A percentile compares a stretch with the other conserved stretches of the same genome.
These are phyloP conservation scores for Eulemur macaco DNA, from an alignment of 2,113 vertebrate genomes.

Conservation along the genomic window DNA sequence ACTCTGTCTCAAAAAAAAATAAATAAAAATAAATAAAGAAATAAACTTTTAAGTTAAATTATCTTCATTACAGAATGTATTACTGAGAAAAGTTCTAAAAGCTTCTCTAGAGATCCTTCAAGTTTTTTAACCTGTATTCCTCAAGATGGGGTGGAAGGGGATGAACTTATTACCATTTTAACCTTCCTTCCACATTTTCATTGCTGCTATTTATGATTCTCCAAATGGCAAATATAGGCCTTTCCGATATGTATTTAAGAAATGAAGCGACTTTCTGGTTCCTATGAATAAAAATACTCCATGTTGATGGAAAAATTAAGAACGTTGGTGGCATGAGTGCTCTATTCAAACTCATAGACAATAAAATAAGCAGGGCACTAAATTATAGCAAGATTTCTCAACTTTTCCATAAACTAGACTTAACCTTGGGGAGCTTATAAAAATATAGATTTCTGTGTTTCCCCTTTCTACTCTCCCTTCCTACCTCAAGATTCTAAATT, in stretches of 20 bases:
- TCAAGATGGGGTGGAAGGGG: neutral
- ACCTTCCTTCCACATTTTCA: neutral
- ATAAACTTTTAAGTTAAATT: neutral
- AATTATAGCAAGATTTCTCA: neutral
- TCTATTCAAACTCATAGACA: neutral
- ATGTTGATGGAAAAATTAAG: neutral
- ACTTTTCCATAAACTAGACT: neutral
- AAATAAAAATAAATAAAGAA: neutral
- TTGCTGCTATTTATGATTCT: neutral
- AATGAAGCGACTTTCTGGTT: neutral
- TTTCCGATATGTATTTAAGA: neutral
- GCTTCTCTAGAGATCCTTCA: neutral
- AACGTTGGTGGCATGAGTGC: neutral
- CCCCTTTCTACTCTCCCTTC: neutral
- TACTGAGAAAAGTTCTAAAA: neutral
- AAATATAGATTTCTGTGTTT: neutral
- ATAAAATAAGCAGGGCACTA: neutral
- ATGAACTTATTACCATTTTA: neutral
- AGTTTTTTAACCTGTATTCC: neutral
- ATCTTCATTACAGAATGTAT: neutral
- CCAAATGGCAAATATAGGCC: neutral
- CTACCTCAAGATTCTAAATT: neutral
- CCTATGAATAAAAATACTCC: neutral
- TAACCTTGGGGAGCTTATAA: neutral
- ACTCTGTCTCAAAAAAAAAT: neutral